These are phyloP conservation scores for Dryobota labecula DNA, from an alignment of 2,888 invertebrate species.

Conservation along the genomic window DNA sequence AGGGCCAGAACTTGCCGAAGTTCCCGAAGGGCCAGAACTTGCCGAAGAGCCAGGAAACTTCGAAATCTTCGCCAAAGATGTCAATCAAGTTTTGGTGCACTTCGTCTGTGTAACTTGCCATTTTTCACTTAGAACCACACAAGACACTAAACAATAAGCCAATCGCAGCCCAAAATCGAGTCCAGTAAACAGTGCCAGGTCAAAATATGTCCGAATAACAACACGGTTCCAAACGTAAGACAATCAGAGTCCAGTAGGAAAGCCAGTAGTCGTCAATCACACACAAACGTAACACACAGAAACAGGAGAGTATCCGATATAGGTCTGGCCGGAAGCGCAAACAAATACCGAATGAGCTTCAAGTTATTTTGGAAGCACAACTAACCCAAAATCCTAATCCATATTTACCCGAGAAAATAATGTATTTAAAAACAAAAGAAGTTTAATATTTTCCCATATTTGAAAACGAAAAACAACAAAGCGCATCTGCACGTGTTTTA, in stretches of 20 bases:
- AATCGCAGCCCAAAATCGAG: constrained; percentile 1
- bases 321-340: not conserved
- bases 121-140: not conserved
- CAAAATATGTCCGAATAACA: not conserved
- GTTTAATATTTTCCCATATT: not conserved
- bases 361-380: constrained; percentile 4
- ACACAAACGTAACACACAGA: constrained; percentile 3
- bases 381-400: not conserved
- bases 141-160: not conserved
- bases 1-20: not conserved
- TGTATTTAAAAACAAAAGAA: not conserved
- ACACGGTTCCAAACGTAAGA: constrained; percentile 9
- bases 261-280: constrained; percentile 14
- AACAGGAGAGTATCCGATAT: constrained; percentile 1
- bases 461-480: not conserved
- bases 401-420: not conserved
- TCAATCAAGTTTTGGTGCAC: not conserved
- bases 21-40: not conserved
- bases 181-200: constrained; percentile 16
- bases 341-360: constrained; percentile 6
- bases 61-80: not conserved
- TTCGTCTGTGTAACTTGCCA: not conserved
- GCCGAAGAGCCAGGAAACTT: not conserved
- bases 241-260: constrained; percentile 11
- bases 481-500: not conserved